These are phyloP conservation scores for Leptinotarsa tumamoca DNA, from an alignment of 2,888 invertebrate genomes.

Conservation along the genomic window DNA sequence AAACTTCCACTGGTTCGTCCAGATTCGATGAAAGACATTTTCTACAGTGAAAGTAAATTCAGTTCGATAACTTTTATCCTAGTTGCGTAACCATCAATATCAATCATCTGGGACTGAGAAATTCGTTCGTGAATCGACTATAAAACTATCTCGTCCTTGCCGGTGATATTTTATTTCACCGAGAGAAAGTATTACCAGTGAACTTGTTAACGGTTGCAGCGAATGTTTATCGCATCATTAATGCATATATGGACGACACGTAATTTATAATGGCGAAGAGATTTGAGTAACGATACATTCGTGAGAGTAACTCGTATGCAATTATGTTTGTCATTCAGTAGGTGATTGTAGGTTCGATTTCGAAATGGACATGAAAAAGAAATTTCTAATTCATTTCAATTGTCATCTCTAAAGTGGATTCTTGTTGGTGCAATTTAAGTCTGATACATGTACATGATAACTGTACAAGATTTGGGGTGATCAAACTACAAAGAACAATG, in stretches of 20 bases:
- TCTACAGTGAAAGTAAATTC: background rate
- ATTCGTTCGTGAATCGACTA: slow-evolving; percentile 4
- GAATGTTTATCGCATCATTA: slow-evolving; percentile 49
- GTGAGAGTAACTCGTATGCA: background rate
- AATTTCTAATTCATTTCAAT: background rate
- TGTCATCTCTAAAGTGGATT: too few relatives aligned
- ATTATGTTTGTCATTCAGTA: background rate
- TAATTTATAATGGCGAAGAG: slow-evolving; percentile 22
- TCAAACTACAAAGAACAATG: too few relatives aligned
- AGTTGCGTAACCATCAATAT: slow-evolving; percentile 1
- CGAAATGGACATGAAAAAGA: background rate
- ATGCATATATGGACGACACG: slow-evolving; percentile 35
- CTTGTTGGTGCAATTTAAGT: background rate
- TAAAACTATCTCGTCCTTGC: slow-evolving; percentile 1
- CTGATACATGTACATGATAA: too few relatives aligned
- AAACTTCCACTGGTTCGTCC: background rate
- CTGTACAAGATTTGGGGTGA: too few relatives aligned
- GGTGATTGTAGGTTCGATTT: background rate
- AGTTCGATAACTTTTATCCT: background rate
- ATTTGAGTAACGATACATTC: background rate
- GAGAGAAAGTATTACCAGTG: slow-evolving; percentile 48
- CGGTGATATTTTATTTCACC: slow-evolving; percentile 13
- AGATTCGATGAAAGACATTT: background rate
- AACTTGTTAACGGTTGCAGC: slow-evolving; percentile 43
- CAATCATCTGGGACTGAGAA: background rate